Percentiles rank a stretch among this genome's conserved stretches.
These are phyloP conservation scores for Tenodera sinensis DNA, from an alignment of 2,888 invertebrate species.

Conservation along the genomic window DNA sequence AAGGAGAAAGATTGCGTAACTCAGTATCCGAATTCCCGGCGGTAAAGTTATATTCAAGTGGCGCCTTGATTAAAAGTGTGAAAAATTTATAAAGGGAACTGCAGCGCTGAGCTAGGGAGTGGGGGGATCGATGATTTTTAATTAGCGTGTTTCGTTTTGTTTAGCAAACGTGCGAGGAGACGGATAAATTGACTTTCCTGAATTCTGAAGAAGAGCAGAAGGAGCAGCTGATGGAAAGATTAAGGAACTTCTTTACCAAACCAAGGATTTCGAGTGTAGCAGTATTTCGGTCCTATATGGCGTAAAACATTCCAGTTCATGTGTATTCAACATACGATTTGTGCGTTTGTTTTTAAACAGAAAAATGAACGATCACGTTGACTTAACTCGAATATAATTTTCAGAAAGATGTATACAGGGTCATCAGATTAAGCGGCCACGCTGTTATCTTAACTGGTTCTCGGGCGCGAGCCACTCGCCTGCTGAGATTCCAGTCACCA, in stretches of 20 bases:
- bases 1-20: slow-evolving; percentile 16
- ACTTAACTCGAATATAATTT: too few species aligned
- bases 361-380: too few species aligned
- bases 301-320: too few species aligned
- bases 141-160: neutral
- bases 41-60: neutral
- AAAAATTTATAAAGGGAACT: slow-evolving; percentile 2
- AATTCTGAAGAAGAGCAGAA: neutral
- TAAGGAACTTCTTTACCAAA: neutral
- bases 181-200: neutral
- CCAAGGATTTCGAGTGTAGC: too few species aligned
- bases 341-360: too few species aligned
- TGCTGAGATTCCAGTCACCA: too few species aligned
- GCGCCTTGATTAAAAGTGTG: neutral
- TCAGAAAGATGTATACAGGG: too few species aligned
- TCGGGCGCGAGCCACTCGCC: too few species aligned
- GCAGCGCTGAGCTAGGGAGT: neutral
- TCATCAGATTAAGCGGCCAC: too few species aligned
- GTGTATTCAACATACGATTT: too few species aligned
- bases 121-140: neutral
- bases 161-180: neutral
- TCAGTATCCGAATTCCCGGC: neutral
- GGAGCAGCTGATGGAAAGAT: neutral
- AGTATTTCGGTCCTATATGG: too few species aligned
- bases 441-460: too few species aligned